phyloP scores from a whole-genome alignment of 1,140 invertebrate species.

The Hypothenemus hampei region DNA sequence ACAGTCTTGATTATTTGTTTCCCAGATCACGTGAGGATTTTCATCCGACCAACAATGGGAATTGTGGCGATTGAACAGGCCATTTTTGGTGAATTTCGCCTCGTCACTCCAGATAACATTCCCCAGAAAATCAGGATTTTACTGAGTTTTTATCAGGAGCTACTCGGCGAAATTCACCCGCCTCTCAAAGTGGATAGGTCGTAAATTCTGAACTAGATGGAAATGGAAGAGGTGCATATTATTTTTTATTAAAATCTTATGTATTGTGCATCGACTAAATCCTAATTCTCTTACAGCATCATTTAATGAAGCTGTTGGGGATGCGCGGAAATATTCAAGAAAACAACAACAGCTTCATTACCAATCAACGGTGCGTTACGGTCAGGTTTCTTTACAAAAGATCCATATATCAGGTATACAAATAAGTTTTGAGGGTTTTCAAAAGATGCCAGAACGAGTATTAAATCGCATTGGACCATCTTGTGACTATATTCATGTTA shows the following conservation, averaged over 20 bases:
- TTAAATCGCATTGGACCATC: too few species aligned
- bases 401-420: too few species aligned
- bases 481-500: too few species aligned
- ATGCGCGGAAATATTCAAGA: neutral
- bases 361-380: too few species aligned
- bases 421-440: too few species aligned
- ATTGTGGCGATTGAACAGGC: neutral
- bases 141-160: neutral
- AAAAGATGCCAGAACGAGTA: too few species aligned
- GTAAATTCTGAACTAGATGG: neutral
- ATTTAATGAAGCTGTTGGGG: neutral
- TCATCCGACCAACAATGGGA: neutral
- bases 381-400: too few species aligned
- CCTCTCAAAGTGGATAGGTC: neutral
- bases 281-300: conserved; percentile 1
- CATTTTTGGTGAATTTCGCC: neutral
- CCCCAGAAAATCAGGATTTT: neutral
- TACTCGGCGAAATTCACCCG: neutral
- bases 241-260: neutral
- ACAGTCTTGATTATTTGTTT: too few species aligned
- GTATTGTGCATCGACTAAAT: neutral
- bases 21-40: too few species aligned
- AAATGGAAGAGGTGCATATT: conserved; percentile 1
- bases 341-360: too few species aligned
- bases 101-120: neutral